A percentile compares a stretch with the other conserved stretches of the same genome.
These are phyloP conservation scores for Phenganax stokvisi DNA, from an alignment of 92 coral and sea anemone species.

Conservation along the genomic window DNA sequence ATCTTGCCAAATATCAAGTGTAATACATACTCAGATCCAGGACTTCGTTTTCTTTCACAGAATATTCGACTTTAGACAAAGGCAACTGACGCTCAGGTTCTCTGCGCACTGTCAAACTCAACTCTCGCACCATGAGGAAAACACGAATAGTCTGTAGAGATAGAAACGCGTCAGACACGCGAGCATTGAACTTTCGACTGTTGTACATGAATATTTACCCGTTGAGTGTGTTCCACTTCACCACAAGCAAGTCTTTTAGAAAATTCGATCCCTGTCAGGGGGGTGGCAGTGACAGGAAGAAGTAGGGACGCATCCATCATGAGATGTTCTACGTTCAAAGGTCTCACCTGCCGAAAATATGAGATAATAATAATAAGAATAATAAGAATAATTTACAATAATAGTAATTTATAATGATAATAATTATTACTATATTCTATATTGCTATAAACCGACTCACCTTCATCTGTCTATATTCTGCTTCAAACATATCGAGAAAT, in stretches of 20 bases:
- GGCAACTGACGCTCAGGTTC: constrained; percentile 79
- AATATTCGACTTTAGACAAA: constrained; percentile 91
- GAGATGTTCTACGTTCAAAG: constrained; percentile 73
- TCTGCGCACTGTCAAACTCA: constrained; percentile 68
- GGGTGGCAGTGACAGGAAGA: constrained; percentile 90
- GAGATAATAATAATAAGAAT: neutral
- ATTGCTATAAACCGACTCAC: constrained; percentile 29
- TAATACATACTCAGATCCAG: constrained; percentile 82
- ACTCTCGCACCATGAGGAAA: constrained; percentile 89
- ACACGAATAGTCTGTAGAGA: constrained; percentile 75
- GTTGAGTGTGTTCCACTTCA: constrained; percentile 91
- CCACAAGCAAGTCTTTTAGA: constrained; percentile 97
- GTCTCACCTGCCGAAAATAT: constrained; percentile 63
- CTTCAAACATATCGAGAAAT: constrained; percentile 97
- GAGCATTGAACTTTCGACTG: neutral
- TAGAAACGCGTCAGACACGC: neutral
- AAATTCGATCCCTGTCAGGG: constrained; percentile 96
- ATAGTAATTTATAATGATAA: neutral
- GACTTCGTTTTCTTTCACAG: constrained; percentile 88
- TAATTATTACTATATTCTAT: neutral
- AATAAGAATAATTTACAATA: neutral
- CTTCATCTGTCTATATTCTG: constrained; percentile 92
- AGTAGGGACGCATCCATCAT: constrained; percentile 96
- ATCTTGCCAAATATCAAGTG: neutral
- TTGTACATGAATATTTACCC: constrained; percentile 50